Evolutionary conservation across 1,140 invertebrate genomes (phyloP).

Genomic region (Glossosoma conforme): DNA sequence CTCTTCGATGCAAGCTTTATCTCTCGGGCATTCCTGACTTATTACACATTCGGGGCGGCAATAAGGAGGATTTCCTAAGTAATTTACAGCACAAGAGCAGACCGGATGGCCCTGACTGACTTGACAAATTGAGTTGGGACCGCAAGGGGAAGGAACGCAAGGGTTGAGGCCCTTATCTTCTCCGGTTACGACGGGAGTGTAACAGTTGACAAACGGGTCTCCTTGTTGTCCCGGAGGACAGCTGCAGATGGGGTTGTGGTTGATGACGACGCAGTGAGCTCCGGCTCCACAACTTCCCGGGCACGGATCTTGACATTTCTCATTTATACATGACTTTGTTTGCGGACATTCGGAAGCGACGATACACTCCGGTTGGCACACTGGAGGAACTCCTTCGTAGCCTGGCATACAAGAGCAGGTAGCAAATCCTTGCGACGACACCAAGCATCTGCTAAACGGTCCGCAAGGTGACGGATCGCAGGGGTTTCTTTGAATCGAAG

Average conservation of each 20-base stretch:
- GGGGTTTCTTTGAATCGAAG: conserved; percentile 47
- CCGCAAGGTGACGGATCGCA: conserved; percentile 75
- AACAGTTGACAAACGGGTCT: conserved; percentile 75
- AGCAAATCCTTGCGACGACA: conserved; percentile 64
- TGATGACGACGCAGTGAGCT: conserved; percentile 69
- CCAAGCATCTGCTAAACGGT: conserved; percentile 69
- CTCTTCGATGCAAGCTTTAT: conserved; percentile 74
- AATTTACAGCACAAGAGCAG: conserved; percentile 72
- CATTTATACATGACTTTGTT: conserved; percentile 71
- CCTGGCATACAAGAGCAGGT: conserved; percentile 75
- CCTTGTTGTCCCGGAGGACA: conserved; percentile 69
- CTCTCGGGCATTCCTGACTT: conserved; percentile 67
- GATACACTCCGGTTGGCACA: conserved; percentile 75
- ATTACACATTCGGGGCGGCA: conserved; percentile 72
- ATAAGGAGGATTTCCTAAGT: conserved; percentile 66
- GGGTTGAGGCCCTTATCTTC: conserved; percentile 51
- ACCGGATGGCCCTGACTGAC: conserved; percentile 71
- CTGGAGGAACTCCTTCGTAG: conserved; percentile 71
- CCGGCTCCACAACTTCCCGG: conserved; percentile 70
- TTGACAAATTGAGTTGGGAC: conserved; percentile 79
- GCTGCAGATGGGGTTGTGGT: conserved; percentile 78
- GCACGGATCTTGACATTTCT: conserved; percentile 73
- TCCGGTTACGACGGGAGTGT: conserved; percentile 43
- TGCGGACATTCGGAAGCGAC: conserved; percentile 75
- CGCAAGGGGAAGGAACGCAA: conserved; percentile 77